Evolutionary conservation across 2,888 invertebrate species (phyloP).

Genomic region (Torymus auratus): DNA sequence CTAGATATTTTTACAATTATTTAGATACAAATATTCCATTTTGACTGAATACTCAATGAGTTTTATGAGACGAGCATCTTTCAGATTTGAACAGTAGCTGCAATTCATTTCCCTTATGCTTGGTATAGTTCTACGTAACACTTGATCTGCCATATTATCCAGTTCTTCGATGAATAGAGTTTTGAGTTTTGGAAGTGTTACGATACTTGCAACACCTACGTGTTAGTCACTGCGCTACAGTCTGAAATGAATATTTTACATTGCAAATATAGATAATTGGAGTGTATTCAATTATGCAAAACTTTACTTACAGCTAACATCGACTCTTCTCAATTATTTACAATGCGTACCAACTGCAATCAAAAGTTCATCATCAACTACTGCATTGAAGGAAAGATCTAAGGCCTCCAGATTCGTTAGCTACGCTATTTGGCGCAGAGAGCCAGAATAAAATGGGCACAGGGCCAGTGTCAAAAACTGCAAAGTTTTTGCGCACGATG

Average conservation of each 20-base stretch:
- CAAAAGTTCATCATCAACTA: constrained; percentile 26
- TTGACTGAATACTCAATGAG: constrained; percentile 27
- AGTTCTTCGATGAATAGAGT: constrained; percentile 15
- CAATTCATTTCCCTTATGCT: constrained; percentile 38
- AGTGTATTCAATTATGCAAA: background rate
- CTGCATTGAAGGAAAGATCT: constrained; percentile 30
- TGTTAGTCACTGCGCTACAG: constrained; percentile 35
- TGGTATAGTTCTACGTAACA: constrained; percentile 13
- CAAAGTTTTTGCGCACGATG: constrained; percentile 17
- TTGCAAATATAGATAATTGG: background rate
- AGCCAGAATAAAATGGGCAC: constrained; percentile 27
- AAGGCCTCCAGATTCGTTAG: constrained; percentile 21
- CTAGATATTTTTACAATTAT: constrained; percentile 22
- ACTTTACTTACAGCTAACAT: constrained; percentile 43
- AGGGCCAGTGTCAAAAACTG: constrained; percentile 19
- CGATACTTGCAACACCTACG: constrained; percentile 28
- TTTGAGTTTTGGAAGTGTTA: constrained; percentile 10
- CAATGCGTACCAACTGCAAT: constrained; percentile 24
- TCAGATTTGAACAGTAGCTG: constrained; percentile 26
- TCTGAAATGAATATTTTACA: background rate
- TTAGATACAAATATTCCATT: constrained; percentile 27
- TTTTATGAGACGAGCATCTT: constrained; percentile 13
- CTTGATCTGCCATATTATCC: constrained; percentile 34
- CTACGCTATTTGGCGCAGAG: constrained; percentile 12
- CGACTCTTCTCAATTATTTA: constrained; percentile 24